Conservation (phyloP, 2,797 vertebrate genomes). For the Sparidentex hasta region DNA sequence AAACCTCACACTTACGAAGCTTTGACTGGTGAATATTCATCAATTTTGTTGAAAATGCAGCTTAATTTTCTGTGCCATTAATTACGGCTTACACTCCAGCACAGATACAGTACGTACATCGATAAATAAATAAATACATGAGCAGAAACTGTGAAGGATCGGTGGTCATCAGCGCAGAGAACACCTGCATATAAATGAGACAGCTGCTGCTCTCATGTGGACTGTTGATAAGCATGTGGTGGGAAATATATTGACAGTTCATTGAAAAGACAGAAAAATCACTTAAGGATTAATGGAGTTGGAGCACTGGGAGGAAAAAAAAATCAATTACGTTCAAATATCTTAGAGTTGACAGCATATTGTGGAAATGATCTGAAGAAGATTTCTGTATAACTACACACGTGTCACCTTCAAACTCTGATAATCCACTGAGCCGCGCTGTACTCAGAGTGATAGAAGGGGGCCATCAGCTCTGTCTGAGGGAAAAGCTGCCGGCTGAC, state of each 20-base stretch:
- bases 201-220: background rate
- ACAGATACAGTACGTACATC: background rate
- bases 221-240: background rate
- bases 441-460: conserved; percentile 11
- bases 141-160: background rate
- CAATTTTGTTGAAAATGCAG: too few relatives aligned
- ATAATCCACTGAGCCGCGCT: background rate
- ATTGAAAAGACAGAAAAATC: conserved; percentile 22
- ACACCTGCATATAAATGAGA: background rate
- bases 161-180: background rate
- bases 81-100: too few relatives aligned
- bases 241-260: conserved; percentile 16
- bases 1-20: background rate
- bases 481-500: too few relatives aligned
- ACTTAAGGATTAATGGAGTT: conserved; percentile 11
- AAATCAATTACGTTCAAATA: background rate
- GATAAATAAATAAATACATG: too few relatives aligned
- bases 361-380: background rate
- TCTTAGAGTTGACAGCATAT: background rate
- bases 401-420: background rate
- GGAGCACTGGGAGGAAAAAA: background rate
- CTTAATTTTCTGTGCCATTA: too few relatives aligned
- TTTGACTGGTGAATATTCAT: background rate
- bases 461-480: background rate
- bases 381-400: background rate